Evolutionary conservation across 2,888 invertebrate species (phyloP).

Genomic region (Scaptomyza caliginosa): DNA sequence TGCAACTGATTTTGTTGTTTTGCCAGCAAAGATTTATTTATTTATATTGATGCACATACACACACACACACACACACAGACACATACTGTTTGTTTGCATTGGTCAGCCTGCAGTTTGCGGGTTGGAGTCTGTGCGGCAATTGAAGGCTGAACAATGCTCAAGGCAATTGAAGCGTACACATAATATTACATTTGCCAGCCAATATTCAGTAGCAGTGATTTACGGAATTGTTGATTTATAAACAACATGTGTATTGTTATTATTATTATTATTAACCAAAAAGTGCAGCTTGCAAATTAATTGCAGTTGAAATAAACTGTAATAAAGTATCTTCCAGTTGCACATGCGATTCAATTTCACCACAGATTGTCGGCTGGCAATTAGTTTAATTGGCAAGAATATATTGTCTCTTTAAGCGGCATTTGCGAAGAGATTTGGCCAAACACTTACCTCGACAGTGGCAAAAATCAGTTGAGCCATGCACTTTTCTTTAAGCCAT

Average conservation of each 20-base stretch:
- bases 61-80: slow-evolving; percentile 4
- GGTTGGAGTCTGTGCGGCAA: not conserved
- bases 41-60: slow-evolving; percentile 69
- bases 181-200: slow-evolving; percentile 69
- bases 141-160: slow-evolving; percentile 57
- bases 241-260: slow-evolving; percentile 76
- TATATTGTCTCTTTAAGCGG: slow-evolving; percentile 14
- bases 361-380: slow-evolving; percentile 31
- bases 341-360: not conserved
- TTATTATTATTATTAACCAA: slow-evolving; percentile 61
- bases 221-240: slow-evolving; percentile 74
- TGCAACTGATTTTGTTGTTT: slow-evolving; percentile 78
- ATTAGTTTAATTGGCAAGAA: slow-evolving; percentile 51
- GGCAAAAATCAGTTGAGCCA: not conserved
- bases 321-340: slow-evolving; percentile 30
- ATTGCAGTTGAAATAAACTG: slow-evolving; percentile 50
- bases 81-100: slow-evolving; percentile 55
- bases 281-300: slow-evolving; percentile 57
- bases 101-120: slow-evolving; percentile 9
- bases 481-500: slow-evolving; percentile 13
- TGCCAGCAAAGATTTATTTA: slow-evolving; percentile 78
- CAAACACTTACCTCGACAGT: not conserved
- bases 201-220: slow-evolving; percentile 60
- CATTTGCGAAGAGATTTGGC: not conserved
- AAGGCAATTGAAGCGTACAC: slow-evolving; percentile 72